A percentile compares a stretch with the other conserved stretches of the same genome.
These are phyloP conservation scores for Physeter macrocephalus DNA, from an alignment of 2,113 vertebrate species.

Conservation along the genomic window DNA sequence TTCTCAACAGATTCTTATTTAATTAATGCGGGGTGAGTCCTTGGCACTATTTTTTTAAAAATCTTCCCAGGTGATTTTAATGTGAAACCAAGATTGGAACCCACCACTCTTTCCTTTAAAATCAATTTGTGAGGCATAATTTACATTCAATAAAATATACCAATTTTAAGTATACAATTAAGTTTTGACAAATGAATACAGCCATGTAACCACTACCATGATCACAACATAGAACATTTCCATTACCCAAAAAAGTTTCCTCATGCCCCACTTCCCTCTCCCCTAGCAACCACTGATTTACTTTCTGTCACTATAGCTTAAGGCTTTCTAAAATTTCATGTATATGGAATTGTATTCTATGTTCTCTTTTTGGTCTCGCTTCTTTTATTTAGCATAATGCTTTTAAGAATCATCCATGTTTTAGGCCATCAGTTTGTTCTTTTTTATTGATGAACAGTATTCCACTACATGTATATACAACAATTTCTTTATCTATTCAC, in stretches of 20 bases:
- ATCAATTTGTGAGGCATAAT: background rate
- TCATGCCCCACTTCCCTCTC: background rate
- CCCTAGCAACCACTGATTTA: background rate
- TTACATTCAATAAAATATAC: background rate
- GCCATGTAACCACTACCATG: background rate
- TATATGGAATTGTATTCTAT: background rate
- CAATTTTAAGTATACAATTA: background rate
- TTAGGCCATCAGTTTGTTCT: background rate
- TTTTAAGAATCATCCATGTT: background rate
- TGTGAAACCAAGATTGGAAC: background rate
- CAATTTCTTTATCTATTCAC: background rate
- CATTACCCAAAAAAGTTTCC: background rate
- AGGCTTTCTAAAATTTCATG: slow-evolving; percentile 14
- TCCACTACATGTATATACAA: background rate
- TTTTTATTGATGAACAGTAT: background rate
- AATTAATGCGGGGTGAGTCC: background rate
- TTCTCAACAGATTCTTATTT: slow-evolving; percentile 15
- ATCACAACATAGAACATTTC: background rate
- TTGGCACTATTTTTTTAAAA: background rate
- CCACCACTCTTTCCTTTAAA: slow-evolving; percentile 15
- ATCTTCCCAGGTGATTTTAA: background rate
- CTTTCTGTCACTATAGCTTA: background rate
- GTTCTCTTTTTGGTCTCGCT: background rate
- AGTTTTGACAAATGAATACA: background rate
- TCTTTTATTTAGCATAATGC: background rate